phyloP scores from a whole-genome alignment of 2,797 vertebrate species.

The Syngnathus acus region DNA sequence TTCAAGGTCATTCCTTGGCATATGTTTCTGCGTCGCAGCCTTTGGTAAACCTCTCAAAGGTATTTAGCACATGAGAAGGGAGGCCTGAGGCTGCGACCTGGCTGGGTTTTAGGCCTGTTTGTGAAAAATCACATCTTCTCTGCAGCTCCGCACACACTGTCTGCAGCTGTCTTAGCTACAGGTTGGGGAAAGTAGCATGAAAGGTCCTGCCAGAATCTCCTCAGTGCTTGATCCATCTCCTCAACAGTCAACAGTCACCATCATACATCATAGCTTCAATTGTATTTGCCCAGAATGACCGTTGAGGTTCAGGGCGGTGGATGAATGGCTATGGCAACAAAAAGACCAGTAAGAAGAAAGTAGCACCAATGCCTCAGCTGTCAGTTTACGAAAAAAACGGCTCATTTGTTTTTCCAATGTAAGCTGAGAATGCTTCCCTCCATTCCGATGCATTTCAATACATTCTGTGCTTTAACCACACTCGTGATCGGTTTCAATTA shows the following conservation, averaged over 20 bases:
- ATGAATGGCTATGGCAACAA: constrained; percentile 61
- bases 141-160: constrained; percentile 55
- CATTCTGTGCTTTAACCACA: constrained; percentile 16
- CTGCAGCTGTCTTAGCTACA: constrained; percentile 34
- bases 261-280: constrained; percentile 65
- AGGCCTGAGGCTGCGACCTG: constrained; percentile 43
- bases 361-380: constrained; percentile 64
- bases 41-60: constrained; percentile 53
- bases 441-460: constrained; percentile 15
- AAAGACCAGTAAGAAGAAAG: constrained; percentile 66
- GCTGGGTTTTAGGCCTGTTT: constrained; percentile 61
- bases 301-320: constrained; percentile 38
- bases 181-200: constrained; percentile 43
- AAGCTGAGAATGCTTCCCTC: constrained; percentile 54
- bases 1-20: constrained; percentile 15
- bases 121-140: constrained; percentile 75
- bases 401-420: constrained; percentile 61
- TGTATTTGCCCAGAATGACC: constrained; percentile 61
- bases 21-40: constrained; percentile 45
- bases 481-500: constrained; percentile 21
- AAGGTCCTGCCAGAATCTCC: constrained; percentile 37
- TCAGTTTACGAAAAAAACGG: constrained; percentile 64
- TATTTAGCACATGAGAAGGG: constrained; percentile 62
- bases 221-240: constrained; percentile 45
- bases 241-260: constrained; percentile 59